phyloP scores from a whole-genome alignment of 2,797 vertebrate genomes.

The Microtus californicus region DNA sequence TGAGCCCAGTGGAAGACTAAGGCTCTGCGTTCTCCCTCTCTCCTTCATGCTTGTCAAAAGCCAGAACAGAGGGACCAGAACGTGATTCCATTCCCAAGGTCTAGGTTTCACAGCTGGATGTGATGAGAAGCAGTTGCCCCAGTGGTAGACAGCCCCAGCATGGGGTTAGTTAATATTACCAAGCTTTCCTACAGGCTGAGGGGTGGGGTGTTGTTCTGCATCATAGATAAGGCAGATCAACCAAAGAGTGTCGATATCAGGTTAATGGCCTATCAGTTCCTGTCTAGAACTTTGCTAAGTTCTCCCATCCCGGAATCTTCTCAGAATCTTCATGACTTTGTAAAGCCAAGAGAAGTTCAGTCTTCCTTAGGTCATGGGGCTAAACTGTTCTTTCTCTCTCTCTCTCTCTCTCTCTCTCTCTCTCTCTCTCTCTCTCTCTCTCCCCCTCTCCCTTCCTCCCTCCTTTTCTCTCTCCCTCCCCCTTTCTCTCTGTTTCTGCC shows the following conservation, averaged over 20 bases:
- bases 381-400: neutral
- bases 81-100: neutral
- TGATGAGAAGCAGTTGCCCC: neutral
- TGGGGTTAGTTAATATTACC: neutral
- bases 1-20: neutral
- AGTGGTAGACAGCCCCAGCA: neutral
- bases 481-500: neutral
- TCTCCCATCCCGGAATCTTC: neutral
- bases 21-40: neutral
- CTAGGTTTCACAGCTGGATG: neutral
- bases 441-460: neutral
- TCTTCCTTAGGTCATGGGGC: neutral
- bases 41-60: neutral
- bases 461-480: neutral
- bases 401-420: neutral
- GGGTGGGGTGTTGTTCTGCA: neutral
- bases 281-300: neutral
- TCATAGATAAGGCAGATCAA: neutral
- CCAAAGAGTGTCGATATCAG: neutral
- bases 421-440: neutral
- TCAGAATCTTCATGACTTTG: constrained; percentile 41
- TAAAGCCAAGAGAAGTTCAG: neutral
- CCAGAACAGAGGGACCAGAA: neutral
- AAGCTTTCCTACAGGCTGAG: neutral
- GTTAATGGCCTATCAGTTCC: neutral